phyloP scores from a whole-genome alignment of 2,113 vertebrate species.

The Andinoacara biseriatus region DNA sequence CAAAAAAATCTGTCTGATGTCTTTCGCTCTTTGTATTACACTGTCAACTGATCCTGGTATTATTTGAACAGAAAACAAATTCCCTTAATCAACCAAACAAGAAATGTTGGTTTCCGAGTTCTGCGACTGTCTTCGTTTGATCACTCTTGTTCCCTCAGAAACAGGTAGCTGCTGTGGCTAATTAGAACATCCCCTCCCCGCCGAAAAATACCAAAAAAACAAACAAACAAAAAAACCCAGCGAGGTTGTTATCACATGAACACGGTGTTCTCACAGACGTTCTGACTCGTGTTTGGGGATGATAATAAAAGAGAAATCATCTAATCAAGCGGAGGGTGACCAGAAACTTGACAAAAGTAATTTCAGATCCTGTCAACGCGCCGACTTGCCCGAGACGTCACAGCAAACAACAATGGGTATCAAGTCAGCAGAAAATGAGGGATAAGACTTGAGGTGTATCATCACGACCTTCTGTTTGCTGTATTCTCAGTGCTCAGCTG shows the following conservation, averaged over 20 bases:
- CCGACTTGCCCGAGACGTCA: neutral
- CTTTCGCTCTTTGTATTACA: conserved; percentile 19
- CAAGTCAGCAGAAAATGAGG: conserved; percentile 43
- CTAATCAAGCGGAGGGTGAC: conserved; percentile 30
- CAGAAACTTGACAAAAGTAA: conserved; percentile 57
- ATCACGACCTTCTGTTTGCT: conserved; percentile 51
- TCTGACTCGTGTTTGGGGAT: neutral
- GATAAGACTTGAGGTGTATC: conserved; percentile 36
- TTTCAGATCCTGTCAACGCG: conserved; percentile 54
- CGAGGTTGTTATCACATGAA: conserved; percentile 31
- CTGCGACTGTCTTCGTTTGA: conserved; percentile 45
- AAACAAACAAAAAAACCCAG: neutral
- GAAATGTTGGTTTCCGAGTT: conserved; percentile 29
- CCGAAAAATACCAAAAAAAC: neutral
- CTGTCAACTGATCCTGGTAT: conserved; percentile 43
- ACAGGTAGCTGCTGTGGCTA: conserved; percentile 44
- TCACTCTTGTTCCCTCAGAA: conserved; percentile 37
- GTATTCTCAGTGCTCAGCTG: conserved; percentile 21
- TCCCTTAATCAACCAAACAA: conserved; percentile 62
- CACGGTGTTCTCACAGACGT: conserved; percentile 7
- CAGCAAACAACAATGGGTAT: conserved; percentile 41
- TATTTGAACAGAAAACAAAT: conserved; percentile 57
- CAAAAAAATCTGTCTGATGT: conserved; percentile 4
- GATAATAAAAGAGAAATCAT: conserved; percentile 46
- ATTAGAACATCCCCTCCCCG: conserved; percentile 33